Percentiles rank a stretch among this genome's conserved stretches.
phyloP scores from a whole-genome alignment of 1,140 invertebrate species.

The Leptinotarsa texana region DNA sequence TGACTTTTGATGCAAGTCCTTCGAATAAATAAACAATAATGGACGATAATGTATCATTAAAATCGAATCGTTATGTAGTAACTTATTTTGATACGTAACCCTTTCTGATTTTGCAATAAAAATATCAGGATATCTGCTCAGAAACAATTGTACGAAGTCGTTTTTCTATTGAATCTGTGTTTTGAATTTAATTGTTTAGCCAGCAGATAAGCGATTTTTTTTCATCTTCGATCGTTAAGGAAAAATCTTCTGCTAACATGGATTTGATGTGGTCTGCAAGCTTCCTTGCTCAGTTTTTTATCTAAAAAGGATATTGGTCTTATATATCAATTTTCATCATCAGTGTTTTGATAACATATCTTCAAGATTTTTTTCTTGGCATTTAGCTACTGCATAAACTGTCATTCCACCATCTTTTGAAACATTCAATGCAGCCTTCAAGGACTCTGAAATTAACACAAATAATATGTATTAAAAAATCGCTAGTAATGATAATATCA shows the following conservation, averaged over 20 bases:
- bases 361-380: neutral
- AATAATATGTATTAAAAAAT: neutral
- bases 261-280: neutral
- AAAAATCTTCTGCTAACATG: neutral
- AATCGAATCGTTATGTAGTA: too few relatives aligned
- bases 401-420: neutral
- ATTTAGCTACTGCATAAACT: neutral
- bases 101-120: neutral
- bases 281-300: neutral
- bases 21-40: too few relatives aligned
- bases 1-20: too few relatives aligned
- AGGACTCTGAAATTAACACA: neutral
- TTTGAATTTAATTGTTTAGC: neutral
- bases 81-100: neutral
- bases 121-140: neutral
- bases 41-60: too few relatives aligned
- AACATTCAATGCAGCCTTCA: neutral
- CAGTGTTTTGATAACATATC: neutral
- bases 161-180: neutral
- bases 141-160: neutral
- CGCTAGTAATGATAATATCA: neutral
- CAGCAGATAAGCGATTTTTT: neutral
- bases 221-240: neutral
- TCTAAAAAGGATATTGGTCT: neutral
- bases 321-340: neutral